Percentiles rank a stretch among this genome's conserved stretches.
phyloP scores from a whole-genome alignment of 2,113 vertebrate genomes.

The Chloropsis hardwickii region DNA sequence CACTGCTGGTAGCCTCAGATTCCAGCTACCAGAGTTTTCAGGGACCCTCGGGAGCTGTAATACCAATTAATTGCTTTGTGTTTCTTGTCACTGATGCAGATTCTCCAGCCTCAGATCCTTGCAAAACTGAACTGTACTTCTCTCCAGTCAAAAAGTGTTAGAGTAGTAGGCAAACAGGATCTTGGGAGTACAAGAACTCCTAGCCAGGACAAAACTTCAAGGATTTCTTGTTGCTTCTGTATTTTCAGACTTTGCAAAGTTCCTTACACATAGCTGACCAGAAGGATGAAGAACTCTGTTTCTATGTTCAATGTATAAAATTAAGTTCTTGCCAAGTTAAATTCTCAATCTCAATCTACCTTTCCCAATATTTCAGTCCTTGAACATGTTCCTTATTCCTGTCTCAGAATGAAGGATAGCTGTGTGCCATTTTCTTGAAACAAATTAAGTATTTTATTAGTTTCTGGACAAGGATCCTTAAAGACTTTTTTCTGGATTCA shows the following conservation, averaged over 20 bases:
- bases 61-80: background rate
- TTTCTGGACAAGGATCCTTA: background rate
- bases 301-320: background rate
- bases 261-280: background rate
- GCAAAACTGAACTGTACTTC: background rate
- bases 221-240: background rate
- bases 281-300: background rate
- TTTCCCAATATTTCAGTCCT: background rate
- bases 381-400: background rate
- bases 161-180: background rate
- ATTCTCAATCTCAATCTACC: background rate
- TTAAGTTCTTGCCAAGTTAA: background rate
- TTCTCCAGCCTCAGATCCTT: background rate
- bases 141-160: background rate
- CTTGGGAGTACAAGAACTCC: background rate
- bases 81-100: background rate
- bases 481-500: background rate
- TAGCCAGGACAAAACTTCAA: background rate
- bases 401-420: background rate
- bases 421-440: background rate
- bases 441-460: background rate
- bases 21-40: background rate
- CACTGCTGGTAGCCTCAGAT: background rate
- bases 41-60: background rate
- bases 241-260: background rate